Conservation (phyloP, 2,113 vertebrate species). For the Oenanthe melanoleuca region DNA sequence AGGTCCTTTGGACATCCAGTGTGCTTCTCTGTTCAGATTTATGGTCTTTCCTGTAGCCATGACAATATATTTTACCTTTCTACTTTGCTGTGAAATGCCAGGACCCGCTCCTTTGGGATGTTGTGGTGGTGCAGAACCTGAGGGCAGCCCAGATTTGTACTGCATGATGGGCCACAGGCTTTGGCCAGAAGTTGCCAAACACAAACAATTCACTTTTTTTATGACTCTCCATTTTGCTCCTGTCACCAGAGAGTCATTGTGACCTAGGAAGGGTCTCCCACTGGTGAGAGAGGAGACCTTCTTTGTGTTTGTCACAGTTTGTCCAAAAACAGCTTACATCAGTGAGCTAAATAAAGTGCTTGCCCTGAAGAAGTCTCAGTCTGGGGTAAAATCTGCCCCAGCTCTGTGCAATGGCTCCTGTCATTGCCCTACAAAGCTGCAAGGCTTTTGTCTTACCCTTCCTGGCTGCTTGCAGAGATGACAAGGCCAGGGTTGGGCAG, state of each 20-base stretch:
- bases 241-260: neutral
- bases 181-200: neutral
- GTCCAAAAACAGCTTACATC: neutral
- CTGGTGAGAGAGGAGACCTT: neutral
- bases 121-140: accelerated
- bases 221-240: neutral
- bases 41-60: neutral
- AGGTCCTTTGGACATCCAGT: neutral
- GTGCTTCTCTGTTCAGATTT: neutral
- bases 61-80: neutral
- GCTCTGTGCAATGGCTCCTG: accelerated
- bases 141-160: neutral
- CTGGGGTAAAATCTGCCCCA: neutral
- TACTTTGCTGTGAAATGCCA: neutral
- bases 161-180: neutral
- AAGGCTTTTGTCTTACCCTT: neutral
- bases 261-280: neutral
- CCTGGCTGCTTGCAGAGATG: neutral
- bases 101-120: neutral
- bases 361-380: neutral
- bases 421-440: neutral
- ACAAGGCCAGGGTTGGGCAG: neutral
- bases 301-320: neutral
- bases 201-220: neutral
- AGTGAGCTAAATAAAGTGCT: neutral